A percentile compares a stretch with the other conserved stretches of the same genome.
phyloP scores from a whole-genome alignment of 2,113 vertebrate species.

The Macaca fascicularis region T2T-MFA8v1.1 NC_088377.1:180257001-180257500 shows the following conservation, averaged over 20 bases:
- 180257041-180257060: neutral
- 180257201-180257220: neutral
- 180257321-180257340: slow-evolving; percentile 82
- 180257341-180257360: slow-evolving; percentile 79
- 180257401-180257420: neutral
- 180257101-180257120: neutral
- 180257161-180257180: neutral
- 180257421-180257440: neutral
- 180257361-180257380: slow-evolving; percentile 83
- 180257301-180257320: slow-evolving; percentile 88
- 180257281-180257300: slow-evolving; percentile 87
- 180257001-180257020: neutral
- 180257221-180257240: slow-evolving; percentile 19
- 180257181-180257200: neutral
- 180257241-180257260: slow-evolving; percentile 83
- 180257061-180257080: neutral
- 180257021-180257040: neutral
- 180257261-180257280: slow-evolving; percentile 91
- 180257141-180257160: neutral
- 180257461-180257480: neutral
- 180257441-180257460: neutral
- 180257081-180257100: neutral
- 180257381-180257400: slow-evolving; percentile 83
- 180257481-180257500: neutral
- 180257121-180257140: slow-evolving; percentile 28